phyloP scores from a whole-genome alignment of 2,888 invertebrate genomes.

The Cylindroiulus punctatus region DNA sequence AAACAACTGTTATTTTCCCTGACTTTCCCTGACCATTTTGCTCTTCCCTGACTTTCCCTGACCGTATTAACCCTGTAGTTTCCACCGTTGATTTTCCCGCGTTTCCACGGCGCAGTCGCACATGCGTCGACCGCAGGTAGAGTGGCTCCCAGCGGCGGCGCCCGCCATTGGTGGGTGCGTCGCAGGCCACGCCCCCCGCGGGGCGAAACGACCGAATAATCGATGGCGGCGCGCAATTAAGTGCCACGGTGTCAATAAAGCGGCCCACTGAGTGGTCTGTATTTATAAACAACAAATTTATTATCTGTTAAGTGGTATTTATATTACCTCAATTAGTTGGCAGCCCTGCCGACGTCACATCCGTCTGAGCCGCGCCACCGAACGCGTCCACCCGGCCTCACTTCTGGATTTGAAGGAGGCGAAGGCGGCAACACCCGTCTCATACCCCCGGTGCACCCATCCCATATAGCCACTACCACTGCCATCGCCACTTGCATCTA shows the following conservation, averaged over 20 bases:
- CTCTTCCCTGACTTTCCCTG: neutral
- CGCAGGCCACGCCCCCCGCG: neutral
- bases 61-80: neutral
- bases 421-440: neutral
- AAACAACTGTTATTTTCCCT: too few species aligned
- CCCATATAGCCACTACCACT: too few species aligned
- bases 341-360: constrained; percentile 57
- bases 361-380: constrained; percentile 36
- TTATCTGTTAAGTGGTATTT: constrained; percentile 59
- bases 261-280: constrained; percentile 58
- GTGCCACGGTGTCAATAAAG: constrained; percentile 58
- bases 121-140: too few species aligned
- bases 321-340: constrained; percentile 58
- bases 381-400: neutral
- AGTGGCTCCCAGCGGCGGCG: neutral
- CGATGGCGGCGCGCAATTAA: constrained; percentile 55
- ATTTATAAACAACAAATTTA: constrained; percentile 59
- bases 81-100: neutral
- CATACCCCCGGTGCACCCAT: too few species aligned
- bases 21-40: too few species aligned
- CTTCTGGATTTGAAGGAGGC: too few species aligned
- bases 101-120: neutral
- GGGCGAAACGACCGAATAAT: constrained; percentile 52
- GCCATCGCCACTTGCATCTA: too few species aligned
- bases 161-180: constrained; percentile 9